These are phyloP conservation scores for Cosmia trapezina DNA, from an alignment of 2,888 invertebrate genomes.

Conservation along the genomic window DNA sequence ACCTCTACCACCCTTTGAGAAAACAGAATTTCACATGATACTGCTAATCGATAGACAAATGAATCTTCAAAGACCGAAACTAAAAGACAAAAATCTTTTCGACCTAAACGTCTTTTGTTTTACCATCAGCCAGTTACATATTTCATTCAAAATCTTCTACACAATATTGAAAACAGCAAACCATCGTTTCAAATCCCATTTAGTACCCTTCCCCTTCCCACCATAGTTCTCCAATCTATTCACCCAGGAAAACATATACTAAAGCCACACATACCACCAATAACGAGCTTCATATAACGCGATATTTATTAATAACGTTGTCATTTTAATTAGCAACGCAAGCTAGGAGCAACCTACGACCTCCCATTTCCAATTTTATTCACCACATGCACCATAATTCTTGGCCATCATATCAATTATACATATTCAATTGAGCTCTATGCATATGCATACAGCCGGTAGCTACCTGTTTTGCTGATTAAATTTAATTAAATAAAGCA, in stretches of 20 bases:
- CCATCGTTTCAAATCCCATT: background rate
- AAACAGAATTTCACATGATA: constrained; percentile 22
- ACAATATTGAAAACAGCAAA: constrained; percentile 3
- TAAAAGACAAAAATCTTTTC: background rate
- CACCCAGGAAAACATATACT: constrained; percentile 10
- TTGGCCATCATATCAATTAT: constrained; percentile 50
- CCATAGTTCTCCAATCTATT: background rate
- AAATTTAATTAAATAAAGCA: constrained; percentile 62
- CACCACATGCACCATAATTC: constrained; percentile 46
- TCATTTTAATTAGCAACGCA: constrained; percentile 49
- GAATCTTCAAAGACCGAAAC: background rate
- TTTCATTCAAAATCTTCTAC: background rate
- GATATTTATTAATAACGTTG: constrained; percentile 50
- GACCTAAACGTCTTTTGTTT: background rate
- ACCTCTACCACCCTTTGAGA: constrained; percentile 32
- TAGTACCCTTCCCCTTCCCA: background rate
- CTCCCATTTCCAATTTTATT: constrained; percentile 52
- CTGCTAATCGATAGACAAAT: background rate
- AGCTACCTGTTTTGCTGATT: constrained; percentile 59
- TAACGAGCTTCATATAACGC: constrained; percentile 39
- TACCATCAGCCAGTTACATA: background rate
- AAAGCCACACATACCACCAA: constrained; percentile 9
- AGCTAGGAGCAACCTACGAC: constrained; percentile 52
- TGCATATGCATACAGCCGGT: constrained; percentile 54
- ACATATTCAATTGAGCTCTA: constrained; percentile 55